Conservation (phyloP, 2,113 vertebrate species). For the Nycticryphes semicollaris region DNA sequence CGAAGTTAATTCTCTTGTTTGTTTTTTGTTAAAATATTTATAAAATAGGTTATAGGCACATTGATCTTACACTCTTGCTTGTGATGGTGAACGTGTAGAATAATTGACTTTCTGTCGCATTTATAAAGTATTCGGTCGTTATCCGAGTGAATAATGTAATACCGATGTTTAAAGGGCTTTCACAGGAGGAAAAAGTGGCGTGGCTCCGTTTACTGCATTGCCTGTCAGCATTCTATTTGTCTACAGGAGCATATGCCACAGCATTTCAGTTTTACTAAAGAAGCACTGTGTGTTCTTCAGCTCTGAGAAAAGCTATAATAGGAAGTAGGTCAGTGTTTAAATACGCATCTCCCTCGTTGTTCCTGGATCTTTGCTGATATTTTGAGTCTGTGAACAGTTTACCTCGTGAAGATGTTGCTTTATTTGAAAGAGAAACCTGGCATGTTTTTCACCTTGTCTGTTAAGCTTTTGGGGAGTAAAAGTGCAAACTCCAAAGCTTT, state of each 20-base stretch:
- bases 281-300: slow-evolving; percentile 20
- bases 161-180: slow-evolving; percentile 21
- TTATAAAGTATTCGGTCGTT: slow-evolving; percentile 39
- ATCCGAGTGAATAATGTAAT: slow-evolving; percentile 28
- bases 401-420: background rate
- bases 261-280: slow-evolving; percentile 27
- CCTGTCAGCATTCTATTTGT: slow-evolving; percentile 49
- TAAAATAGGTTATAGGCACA: slow-evolving; percentile 29
- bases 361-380: slow-evolving; percentile 34
- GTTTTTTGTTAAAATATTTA: slow-evolving; percentile 42
- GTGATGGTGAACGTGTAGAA: slow-evolving; percentile 4
- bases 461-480: background rate
- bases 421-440: background rate
- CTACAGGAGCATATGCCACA: slow-evolving; percentile 46
- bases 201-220: slow-evolving; percentile 31
- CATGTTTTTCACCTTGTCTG: background rate
- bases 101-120: slow-evolving; percentile 54
- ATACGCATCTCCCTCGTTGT: background rate
- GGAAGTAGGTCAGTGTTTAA: slow-evolving; percentile 57
- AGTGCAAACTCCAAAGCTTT: background rate
- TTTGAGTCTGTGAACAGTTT: background rate
- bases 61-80: slow-evolving; percentile 13
- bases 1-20: slow-evolving; percentile 15
- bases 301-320: slow-evolving; percentile 31
- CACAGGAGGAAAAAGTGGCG: background rate